Percentiles rank a stretch among this genome's conserved stretches.
phyloP scores from a whole-genome alignment of 2,888 invertebrate genomes.

The Scaptomyza cyrtandrae region DNA sequence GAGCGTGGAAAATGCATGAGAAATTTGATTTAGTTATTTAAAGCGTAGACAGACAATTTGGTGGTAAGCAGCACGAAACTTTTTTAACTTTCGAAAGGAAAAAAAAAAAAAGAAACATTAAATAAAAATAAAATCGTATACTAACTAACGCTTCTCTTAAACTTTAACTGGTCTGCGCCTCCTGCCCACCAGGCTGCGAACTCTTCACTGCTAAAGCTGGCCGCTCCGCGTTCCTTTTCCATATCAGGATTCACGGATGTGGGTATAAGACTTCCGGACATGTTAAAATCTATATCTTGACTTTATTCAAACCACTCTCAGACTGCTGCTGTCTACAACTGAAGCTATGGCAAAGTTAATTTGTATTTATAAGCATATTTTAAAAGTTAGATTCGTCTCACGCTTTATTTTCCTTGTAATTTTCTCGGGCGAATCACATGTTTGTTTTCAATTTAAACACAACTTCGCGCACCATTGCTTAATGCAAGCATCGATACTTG shows the following conservation, averaged over 20 bases:
- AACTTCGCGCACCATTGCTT: not conserved
- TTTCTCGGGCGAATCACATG: not conserved
- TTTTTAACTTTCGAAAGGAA: too few relatives aligned
- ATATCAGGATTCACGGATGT: conserved; percentile 88
- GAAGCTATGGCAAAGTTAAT: not conserved
- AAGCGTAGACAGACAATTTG: not conserved
- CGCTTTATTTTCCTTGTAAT: not conserved
- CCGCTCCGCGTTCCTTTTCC: conserved; percentile 88
- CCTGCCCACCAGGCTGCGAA: conserved; percentile 92
- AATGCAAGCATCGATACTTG: conserved; percentile 1
- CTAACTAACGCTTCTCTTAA: conserved; percentile 62
- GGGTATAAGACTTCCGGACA: conserved; percentile 58
- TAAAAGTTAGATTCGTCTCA: not conserved
- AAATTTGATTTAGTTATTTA: not conserved
- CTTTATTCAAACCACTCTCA: conserved; percentile 3
- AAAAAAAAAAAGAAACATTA: not conserved
- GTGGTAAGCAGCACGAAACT: not conserved
- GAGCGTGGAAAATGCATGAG: not conserved
- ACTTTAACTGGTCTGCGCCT: conserved; percentile 86
- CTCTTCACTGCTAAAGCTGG: conserved; percentile 89
- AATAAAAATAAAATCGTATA: conserved; percentile 5
- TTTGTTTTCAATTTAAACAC: too few relatives aligned
- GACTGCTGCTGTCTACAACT: conserved; percentile 21
- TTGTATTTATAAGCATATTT: not conserved
- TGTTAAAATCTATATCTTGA: conserved; percentile 6